A percentile compares a stretch with the other conserved stretches of the same genome.
These are phyloP conservation scores for Anguilla pacifica DNA, from an alignment of 2,797 vertebrate species.

Conservation along the genomic window DNA sequence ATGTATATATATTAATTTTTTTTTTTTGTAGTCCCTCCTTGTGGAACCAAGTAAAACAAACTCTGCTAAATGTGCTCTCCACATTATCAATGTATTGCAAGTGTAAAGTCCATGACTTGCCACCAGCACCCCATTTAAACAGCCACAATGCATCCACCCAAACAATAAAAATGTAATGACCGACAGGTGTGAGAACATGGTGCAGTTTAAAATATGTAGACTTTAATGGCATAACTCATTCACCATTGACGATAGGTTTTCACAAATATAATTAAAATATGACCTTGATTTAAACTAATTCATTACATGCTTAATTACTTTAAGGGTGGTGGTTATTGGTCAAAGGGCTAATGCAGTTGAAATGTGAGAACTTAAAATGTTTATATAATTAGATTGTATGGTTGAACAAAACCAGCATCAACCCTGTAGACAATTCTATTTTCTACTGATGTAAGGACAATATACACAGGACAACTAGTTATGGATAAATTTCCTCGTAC, in stretches of 20 bases:
- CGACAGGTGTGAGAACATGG: background rate
- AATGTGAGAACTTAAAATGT: background rate
- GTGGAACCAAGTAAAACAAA: background rate
- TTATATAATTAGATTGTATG: background rate
- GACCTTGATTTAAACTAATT: background rate
- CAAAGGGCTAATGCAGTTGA: background rate
- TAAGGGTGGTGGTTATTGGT: background rate
- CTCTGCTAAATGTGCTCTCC: background rate
- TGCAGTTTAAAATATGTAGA: background rate
- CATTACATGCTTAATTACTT: too few species aligned
- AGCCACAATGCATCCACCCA: background rate
- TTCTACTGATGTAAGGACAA: background rate
- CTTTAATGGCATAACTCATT: background rate
- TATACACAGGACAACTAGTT: background rate
- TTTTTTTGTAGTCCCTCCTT: background rate
- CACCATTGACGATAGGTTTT: background rate
- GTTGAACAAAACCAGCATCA: background rate
- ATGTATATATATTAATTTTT: too few species aligned
- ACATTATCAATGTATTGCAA: background rate
- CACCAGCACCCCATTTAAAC: background rate
- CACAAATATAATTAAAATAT: background rate
- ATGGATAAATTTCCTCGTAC: background rate
- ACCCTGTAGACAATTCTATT: background rate
- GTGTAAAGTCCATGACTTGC: background rate
- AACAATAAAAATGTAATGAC: background rate